Conservation (phyloP, 2,888 invertebrate genomes). For the Cantharis flavilabris region DNA sequence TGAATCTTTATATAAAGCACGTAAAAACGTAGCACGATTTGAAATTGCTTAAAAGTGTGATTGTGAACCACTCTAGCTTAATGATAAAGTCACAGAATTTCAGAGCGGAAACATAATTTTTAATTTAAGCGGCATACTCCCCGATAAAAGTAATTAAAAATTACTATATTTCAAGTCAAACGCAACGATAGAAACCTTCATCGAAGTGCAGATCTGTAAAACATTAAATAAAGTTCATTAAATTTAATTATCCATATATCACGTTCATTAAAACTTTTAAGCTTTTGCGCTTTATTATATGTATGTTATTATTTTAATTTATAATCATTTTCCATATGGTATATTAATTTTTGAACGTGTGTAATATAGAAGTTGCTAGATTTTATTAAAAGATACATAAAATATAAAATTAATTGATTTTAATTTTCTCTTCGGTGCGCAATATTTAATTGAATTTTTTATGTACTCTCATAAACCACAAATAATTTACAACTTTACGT, state of each 20-base stretch:
- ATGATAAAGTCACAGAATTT: conserved; percentile 18
- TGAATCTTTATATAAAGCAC: background rate
- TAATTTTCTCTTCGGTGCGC: background rate
- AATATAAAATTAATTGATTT: background rate
- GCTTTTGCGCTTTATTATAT: background rate
- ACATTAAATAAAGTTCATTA: conserved; percentile 2
- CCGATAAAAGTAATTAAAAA: conserved; percentile 37
- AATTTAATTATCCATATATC: conserved; percentile 4
- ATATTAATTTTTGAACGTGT: background rate
- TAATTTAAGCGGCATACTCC: conserved; percentile 38
- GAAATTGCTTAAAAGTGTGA: background rate
- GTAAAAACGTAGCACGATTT: background rate
- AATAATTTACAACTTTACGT: background rate
- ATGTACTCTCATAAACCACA: background rate
- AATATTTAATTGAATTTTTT: background rate
- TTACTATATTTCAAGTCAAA: conserved; percentile 27
- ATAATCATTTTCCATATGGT: background rate
- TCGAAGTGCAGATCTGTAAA: conserved; percentile 13
- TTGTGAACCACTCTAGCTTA: conserved; percentile 16
- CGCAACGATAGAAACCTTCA: conserved; percentile 17
- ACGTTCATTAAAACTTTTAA: conserved; percentile 5
- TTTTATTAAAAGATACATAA: background rate
- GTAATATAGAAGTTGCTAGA: background rate
- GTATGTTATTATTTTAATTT: background rate
- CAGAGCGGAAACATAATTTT: conserved; percentile 43